Base-by-base conservation (phyloP, 2,888 invertebrate genomes). In the Schizaphis graminum region DNA sequence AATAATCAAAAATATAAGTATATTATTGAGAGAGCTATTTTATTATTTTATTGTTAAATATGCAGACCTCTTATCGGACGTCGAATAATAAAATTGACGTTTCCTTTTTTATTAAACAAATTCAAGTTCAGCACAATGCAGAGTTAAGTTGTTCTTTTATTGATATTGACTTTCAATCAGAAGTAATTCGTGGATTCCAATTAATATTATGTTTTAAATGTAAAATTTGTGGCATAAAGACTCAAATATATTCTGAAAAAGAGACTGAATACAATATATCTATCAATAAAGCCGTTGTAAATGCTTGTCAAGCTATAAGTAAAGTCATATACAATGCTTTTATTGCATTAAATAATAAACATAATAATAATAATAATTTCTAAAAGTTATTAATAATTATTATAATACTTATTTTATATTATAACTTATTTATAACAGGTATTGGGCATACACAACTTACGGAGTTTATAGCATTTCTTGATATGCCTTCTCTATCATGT, bases 291-390 rank as follows among this genome's bases (percentile, higher is more conserved):
- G 57, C 89, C 26, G 24, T 89, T 26, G 44, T 89, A 41, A 89
- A 61, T 89, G 89, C 44, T 89, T 89, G 89, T 89, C 89, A 89
- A 41, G n/a, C 44, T 41, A 89, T 89, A 56, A 57, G 89, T 88
- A 88, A n/a, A n/a, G n/a, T n/a, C n/a, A n/a, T n/a, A n/a, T n/a
- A n/a, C n/a, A n/a, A n/a, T n/a, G n/a, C n/a, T n/a, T n/a, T n/a
- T n/a, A n/a, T n/a, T n/a, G n/a, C n/a, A n/a, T n/a, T n/a, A n/a
- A 87, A 87, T 49, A n/a, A 49, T n/a, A n/a, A n/a, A n/a, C n/a
- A n/a, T n/a, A n/a, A n/a, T n/a, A n/a, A n/a, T n/a, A n/a, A n/a
- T n/a, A 53, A 87, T 49, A 85, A 85, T 41, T 53, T 53, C 16
- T 56, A 56, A 1, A 56, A 56, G 24, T 56, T 56, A 85, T 35